Conservation (phyloP, 1,140 invertebrate species). For the Leptopilina clavipes region DNA sequence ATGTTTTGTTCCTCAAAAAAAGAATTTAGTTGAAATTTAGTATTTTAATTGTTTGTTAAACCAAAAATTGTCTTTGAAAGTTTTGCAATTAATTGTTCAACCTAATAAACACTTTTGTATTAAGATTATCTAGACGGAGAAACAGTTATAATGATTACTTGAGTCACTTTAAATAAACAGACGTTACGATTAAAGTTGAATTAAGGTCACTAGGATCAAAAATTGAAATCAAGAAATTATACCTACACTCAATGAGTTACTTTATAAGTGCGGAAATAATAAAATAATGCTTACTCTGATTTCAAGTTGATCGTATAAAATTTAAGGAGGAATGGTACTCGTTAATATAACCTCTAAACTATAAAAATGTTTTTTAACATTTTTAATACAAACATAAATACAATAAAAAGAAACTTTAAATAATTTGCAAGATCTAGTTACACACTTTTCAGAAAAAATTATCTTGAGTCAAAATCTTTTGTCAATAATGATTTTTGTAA, state of each 20-base stretch:
- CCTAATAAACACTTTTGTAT: constrained; percentile 32
- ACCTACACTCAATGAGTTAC: background rate
- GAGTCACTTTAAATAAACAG: constrained; percentile 17
- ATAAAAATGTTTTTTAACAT: too few relatives aligned
- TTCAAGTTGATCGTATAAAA: background rate
- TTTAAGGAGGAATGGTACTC: background rate
- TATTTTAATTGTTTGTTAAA: too few relatives aligned
- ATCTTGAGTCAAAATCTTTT: too few relatives aligned
- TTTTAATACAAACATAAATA: too few relatives aligned
- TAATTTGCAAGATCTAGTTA: too few relatives aligned
- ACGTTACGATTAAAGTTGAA: constrained; percentile 47
- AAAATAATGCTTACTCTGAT: background rate
- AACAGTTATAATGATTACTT: constrained; percentile 18
- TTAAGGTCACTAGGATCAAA: constrained; percentile 46
- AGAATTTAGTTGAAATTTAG: too few relatives aligned
- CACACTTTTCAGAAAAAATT: too few relatives aligned
- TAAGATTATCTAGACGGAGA: constrained; percentile 44
- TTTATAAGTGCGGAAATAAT: background rate
- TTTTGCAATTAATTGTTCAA: constrained; percentile 13
- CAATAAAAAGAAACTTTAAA: too few relatives aligned
- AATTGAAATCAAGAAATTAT: background rate
- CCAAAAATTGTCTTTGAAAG: background rate
- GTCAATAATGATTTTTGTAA: too few relatives aligned
- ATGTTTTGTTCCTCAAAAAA: too few relatives aligned
- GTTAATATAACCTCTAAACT: too few relatives aligned